Conservation (phyloP, 2,113 vertebrate genomes). For the Polypterus senegalus region DNA sequence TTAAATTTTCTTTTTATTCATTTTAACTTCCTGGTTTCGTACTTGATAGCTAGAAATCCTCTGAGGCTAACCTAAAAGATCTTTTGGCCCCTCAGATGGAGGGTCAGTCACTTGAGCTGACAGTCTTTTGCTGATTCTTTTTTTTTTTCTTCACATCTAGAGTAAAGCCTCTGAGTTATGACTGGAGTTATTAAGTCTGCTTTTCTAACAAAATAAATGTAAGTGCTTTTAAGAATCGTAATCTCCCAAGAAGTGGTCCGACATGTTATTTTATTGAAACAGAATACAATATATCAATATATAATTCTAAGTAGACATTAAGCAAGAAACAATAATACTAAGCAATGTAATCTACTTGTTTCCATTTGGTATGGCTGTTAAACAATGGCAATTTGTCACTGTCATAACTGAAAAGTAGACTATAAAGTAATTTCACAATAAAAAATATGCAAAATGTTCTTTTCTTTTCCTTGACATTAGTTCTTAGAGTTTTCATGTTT, state of each 20-base stretch:
- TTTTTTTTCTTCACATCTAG: constrained; percentile 34
- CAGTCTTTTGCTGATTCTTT: constrained; percentile 45
- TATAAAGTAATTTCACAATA: no score
- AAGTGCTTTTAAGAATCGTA: constrained; percentile 46
- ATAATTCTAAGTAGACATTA: constrained; percentile 16
- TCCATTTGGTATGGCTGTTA: neutral
- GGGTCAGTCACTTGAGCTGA: constrained; percentile 31
- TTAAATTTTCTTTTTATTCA: constrained; percentile 54
- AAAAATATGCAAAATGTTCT: no score
- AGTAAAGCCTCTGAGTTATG: constrained; percentile 27
- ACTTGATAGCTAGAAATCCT: constrained; percentile 55
- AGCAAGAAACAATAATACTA: constrained; percentile 19
- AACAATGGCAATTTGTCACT: no score
- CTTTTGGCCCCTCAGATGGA: constrained; percentile 32
- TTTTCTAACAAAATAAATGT: constrained; percentile 44
- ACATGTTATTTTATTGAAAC: constrained; percentile 13
- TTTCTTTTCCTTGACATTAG: no score
- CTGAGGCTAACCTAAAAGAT: constrained; percentile 43
- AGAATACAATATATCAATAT: constrained; percentile 15
- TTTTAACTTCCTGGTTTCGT: constrained; percentile 44
- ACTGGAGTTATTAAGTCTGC: constrained; percentile 38
- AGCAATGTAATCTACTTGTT: constrained; percentile 9
- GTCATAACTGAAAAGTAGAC: no score
- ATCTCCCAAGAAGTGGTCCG: constrained; percentile 30
- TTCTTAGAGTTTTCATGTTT: no score